Base-by-base conservation (phyloP, 23 tunicate species). In the Pegea sp. region DNA sequence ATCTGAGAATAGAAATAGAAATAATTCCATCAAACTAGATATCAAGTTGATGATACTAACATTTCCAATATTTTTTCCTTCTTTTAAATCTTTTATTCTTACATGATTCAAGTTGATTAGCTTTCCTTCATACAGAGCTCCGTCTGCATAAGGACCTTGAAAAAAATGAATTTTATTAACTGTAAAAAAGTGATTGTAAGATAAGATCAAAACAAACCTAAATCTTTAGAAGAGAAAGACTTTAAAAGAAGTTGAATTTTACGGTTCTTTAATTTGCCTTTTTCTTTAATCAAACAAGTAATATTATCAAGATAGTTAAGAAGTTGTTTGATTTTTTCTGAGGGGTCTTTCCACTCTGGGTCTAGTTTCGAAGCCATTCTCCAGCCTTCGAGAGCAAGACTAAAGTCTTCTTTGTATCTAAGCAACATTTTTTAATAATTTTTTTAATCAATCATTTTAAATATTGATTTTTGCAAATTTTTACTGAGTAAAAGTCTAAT, bases 321-420 rank as follows among this genome's bases (percentile, higher is more conserved):
- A 20, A 74, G 44, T 42, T 84, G 78, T 11, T 52, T 31, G 18
- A 49, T 67, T 42, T 60, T 68, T 2, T 19, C 27, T 34, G 33
- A 31, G 6, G 95, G 95, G 3, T 73, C 80, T 38, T 28, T 49
- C 95, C 95, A 84, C 29, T 55, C 18, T 4, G 95, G 95, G 52
- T 84, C 95, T 31, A 84, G 64, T 16, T 48, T 20, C 4, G 50
- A 24, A 25, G 84, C 84, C 43, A 48, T 64, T 11, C 58, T 28
- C 59, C 66, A 63, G 6, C 76, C 95, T 44, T 73, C 76, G 32
- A 84, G 42, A 4, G 95, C 84, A 28, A 61, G 59, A 3, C 50
- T 31, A 42, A 64, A 84, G 11, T 52, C 24, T 52, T 84, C 86
- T 29, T 68, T 69, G 51, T 67, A 84, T 54, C 88, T 75, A 28